phyloP scores from a whole-genome alignment of 2,113 vertebrate species.

The Amazona guildingii region DNA sequence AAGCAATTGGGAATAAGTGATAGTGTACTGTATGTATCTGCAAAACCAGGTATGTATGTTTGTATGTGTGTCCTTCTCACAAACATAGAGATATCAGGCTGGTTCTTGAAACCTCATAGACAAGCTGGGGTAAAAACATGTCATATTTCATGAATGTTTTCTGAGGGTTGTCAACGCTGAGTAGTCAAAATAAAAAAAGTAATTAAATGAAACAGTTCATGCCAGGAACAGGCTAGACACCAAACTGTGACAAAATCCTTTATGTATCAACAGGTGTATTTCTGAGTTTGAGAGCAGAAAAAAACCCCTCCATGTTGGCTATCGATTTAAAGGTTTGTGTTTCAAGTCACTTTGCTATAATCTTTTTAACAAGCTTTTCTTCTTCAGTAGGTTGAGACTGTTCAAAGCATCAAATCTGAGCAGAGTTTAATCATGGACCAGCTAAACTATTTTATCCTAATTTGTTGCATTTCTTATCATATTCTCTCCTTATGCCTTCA shows the following conservation, averaged over 20 bases:
- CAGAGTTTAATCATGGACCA: background rate
- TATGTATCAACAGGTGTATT: background rate
- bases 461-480: background rate
- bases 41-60: background rate
- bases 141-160: background rate
- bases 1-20: background rate
- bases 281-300: background rate
- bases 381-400: background rate
- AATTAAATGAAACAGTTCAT: background rate
- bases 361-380: background rate
- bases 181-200: background rate
- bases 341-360: background rate
- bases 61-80: background rate
- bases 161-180: background rate
- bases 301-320: rapidly evolving
- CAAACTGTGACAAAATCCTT: background rate
- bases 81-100: background rate
- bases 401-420: background rate
- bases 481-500: background rate
- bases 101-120: background rate
- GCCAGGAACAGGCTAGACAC: background rate
- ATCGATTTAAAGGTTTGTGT: background rate
- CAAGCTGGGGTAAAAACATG: background rate
- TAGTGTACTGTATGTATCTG: background rate
- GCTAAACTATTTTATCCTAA: background rate